A percentile compares a stretch with the other conserved stretches of the same genome.
Evolutionary conservation across 2,797 vertebrate species (phyloP).

Genomic region (Bovichtus variegatus): DNA sequence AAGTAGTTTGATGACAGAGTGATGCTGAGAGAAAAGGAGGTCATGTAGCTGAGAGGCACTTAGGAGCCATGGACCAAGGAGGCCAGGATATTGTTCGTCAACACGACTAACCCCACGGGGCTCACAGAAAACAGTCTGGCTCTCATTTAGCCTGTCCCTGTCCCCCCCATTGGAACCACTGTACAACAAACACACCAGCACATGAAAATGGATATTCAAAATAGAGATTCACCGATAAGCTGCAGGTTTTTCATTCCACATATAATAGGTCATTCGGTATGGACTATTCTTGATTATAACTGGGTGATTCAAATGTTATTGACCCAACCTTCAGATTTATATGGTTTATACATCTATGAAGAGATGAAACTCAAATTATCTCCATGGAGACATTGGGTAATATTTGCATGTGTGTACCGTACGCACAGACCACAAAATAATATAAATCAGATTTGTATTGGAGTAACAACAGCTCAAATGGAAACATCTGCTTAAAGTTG

Average conservation of each 20-base stretch:
- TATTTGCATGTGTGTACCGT: not conserved
- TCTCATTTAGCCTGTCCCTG: constrained; percentile 59
- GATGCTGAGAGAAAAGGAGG: constrained; percentile 73
- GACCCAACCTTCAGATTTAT: not conserved
- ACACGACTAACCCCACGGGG: constrained; percentile 69
- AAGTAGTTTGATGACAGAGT: constrained; percentile 79
- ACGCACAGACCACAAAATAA: not conserved
- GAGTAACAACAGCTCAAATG: constrained; percentile 11
- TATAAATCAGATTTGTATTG: constrained; percentile 28
- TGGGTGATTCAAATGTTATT: constrained; percentile 8
- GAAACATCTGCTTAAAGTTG: constrained; percentile 10
- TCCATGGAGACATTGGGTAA: not conserved
- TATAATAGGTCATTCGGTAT: constrained; percentile 1
- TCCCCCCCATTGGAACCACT: constrained; percentile 43
- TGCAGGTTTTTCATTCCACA: constrained; percentile 9
- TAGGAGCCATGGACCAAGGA: constrained; percentile 62
- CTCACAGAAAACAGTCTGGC: constrained; percentile 68
- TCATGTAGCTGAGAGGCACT: constrained; percentile 73
- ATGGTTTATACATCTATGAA: not conserved
- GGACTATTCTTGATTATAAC: constrained; percentile 1
- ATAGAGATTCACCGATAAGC: constrained; percentile 26
- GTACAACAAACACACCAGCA: constrained; percentile 60
- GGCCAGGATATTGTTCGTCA: constrained; percentile 79
- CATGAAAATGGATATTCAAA: constrained; percentile 35
- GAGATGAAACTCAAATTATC: constrained; percentile 9